Base-by-base conservation (phyloP, 2,888 invertebrate species). In the Crematogaster levior region DNA sequence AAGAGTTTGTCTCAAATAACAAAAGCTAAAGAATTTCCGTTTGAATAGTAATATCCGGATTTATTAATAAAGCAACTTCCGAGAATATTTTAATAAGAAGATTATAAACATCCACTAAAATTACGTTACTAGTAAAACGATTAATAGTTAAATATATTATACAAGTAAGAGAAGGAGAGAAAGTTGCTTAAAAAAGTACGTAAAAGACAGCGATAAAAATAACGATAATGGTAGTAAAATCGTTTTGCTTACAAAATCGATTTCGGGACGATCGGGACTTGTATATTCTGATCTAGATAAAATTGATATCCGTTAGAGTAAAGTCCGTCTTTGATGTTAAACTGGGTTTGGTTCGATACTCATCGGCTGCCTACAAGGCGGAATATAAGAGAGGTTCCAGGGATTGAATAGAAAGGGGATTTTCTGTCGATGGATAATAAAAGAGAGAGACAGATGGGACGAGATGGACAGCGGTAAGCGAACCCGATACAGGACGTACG, bases 301-400 rank as follows among this genome's bases (percentile, higher is more conserved):
- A 79, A 79, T 68, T 70, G 43, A 70, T 77, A 56, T 79, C 77
- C 37, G 21, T 9, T 21, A 43, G 21, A 43, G 77, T n/a, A 51
- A 34, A 56, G n/a, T 66, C 43, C 21, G 34, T 79, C 56, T 79
- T 70, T 79, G 77, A 79, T 58, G 70, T 58, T 56, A 46, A 56
- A 56, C 18, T 70, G 77, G 30, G 56, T 77, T 56, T 24, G 30
- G 43, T n/a, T 43, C 70, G 56, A 79, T 70, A 37, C 18, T 46
- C 56, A 34, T 56, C 21, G 24, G 15, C 21, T 53, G 40, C 51
- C 34, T 58, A 46, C 21, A 68, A 68, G 30, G 43, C 12, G 10
- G 12, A 68, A 70, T 58, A 34, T 70, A 68, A 70, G 70, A 60
- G 77, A 40, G 51, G 10, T 27, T 53, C 43, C 37, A 10, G 30